phyloP scores from a whole-genome alignment of 2,113 vertebrate species.

The Barnardius zonarius region DNA sequence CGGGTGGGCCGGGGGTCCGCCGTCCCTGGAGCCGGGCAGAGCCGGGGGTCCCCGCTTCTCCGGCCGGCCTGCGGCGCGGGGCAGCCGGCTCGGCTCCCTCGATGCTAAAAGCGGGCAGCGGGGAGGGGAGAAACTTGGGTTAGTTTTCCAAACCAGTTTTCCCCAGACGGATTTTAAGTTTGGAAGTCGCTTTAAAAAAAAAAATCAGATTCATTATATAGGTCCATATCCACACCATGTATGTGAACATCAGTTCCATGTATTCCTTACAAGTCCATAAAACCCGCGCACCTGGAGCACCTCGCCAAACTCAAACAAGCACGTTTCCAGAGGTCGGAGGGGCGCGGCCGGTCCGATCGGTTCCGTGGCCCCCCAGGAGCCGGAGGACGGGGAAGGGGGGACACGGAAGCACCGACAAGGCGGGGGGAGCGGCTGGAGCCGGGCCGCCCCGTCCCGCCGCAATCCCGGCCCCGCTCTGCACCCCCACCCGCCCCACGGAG shows the following conservation, averaged over 20 bases:
- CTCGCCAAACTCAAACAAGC: neutral
- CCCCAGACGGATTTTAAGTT: neutral
- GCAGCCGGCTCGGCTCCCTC: neutral
- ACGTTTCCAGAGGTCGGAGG: neutral
- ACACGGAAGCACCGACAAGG: neutral
- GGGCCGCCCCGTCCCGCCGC: neutral
- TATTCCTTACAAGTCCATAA: neutral
- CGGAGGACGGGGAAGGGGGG: neutral
- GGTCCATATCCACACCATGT: neutral
- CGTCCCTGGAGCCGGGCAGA: neutral
- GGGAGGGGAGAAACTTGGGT: neutral
- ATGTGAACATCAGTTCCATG: accelerated
- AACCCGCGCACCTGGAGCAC: neutral
- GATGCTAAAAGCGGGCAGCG: neutral
- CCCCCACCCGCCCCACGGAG: neutral
- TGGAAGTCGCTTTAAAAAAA: neutral
- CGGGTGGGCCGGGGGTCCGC: neutral
- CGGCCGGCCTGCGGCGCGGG: neutral
- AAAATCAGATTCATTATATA: neutral
- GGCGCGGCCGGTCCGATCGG: too few relatives aligned
- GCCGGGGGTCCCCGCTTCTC: neutral
- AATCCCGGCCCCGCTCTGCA: neutral
- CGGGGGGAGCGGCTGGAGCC: neutral
- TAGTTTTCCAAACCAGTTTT: neutral
- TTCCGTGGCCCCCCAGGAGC: neutral